Base-by-base conservation (phyloP, 35 echinoderm and acorn worm genomes). In the Apostichopus parvimensis region DNA sequence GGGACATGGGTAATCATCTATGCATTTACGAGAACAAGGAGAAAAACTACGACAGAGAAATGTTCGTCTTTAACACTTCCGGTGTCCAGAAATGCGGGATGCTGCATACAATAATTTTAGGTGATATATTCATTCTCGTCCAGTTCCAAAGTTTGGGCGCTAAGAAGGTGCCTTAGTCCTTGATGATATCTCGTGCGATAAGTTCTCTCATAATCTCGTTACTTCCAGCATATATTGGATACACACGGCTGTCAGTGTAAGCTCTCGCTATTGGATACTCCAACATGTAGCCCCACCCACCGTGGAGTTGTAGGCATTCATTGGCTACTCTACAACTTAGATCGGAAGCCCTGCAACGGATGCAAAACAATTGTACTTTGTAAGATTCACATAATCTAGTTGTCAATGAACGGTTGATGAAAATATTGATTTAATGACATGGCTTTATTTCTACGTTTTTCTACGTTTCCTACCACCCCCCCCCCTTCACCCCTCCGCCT, bases 191-290 rank as follows among this genome's bases (percentile, higher is more conserved):
- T 54, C 86, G 21, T 14, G 86, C 86, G 72, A 93, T 93, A 8
- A 96, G 93, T 92, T 96, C 92, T 62, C 84, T 96, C 95, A 96
- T 96, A 0, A 96, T 96, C 54, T 96, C 95, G 54, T 96, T 96
- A 54, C 90, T 94, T n/a, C 95, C 95, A 9, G 64, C 95, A 79
- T 92, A 94, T n/a, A 96, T 96, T 34, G 95, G 56, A 53, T 82
- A 56, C 20, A 96, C 90, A 18, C 95, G 68, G n/a, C 81, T 17
- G 54, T 92, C 90, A 53, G 59, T 60, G 60, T 90, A 96, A 11
- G 92, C 92, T n/a, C 85, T 94, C 12, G 92, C 92, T 2, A 96
- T 90, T 12, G 95, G 93, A 17, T 94, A 96, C 68, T 96, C 95
- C 93, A 89, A 92, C 93, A 96, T 96, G 78, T 96, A 96, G 9